phyloP scores from a whole-genome alignment of 2,113 vertebrate species.

The Mustelus asterias region DNA sequence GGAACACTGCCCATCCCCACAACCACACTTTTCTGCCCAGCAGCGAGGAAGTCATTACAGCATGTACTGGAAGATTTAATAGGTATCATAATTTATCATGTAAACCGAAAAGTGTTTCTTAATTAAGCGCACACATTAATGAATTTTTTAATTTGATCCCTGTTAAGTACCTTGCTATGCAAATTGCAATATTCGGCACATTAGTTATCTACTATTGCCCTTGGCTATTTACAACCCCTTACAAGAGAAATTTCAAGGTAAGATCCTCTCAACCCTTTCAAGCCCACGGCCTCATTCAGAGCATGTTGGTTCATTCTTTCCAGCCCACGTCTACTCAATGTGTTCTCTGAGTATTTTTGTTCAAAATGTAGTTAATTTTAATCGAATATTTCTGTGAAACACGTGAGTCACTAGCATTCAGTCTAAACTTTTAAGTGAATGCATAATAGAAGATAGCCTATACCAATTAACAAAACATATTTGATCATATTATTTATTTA shows the following conservation, averaged over 20 bases:
- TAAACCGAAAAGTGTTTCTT: conserved; percentile 99
- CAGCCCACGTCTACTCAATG: neutral
- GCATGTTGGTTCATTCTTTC: neutral
- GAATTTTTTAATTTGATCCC: conserved; percentile 99
- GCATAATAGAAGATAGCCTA: neutral
- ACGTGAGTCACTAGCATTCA: neutral
- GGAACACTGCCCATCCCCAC: conserved; percentile 73
- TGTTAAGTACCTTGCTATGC: conserved; percentile 99
- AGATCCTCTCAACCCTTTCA: conserved; percentile 89
- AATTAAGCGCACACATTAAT: conserved; percentile 99
- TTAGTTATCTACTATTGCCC: conserved; percentile 99
- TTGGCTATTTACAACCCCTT: conserved; percentile 96
- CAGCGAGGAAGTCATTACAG: conserved; percentile 91
- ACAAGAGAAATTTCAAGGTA: conserved; percentile 72
- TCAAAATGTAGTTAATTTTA: neutral
- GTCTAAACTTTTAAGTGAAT: neutral
- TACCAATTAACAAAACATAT: neutral
- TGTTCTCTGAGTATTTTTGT: neutral
- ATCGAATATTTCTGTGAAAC: neutral
- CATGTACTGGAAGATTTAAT: conserved; percentile 96
- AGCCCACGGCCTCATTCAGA: conserved; percentile 52
- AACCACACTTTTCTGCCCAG: conserved; percentile 75
- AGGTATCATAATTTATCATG: conserved; percentile 99
- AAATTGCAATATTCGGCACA: conserved; percentile 99
- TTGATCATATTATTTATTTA: neutral